Evolutionary conservation across 2,113 vertebrate species (phyloP).

Genomic region (Prionailurus viverrinus): DNA sequence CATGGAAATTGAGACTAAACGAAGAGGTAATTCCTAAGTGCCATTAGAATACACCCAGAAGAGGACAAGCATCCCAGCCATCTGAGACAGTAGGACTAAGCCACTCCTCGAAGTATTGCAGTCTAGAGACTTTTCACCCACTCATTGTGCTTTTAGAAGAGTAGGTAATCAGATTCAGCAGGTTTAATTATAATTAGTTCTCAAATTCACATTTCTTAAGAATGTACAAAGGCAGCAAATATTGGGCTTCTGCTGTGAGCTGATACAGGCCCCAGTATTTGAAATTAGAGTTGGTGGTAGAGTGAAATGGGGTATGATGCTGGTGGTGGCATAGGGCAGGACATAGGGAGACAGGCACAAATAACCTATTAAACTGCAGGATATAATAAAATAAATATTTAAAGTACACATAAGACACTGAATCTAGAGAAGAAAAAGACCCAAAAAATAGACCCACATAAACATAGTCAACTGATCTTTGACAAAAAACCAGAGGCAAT

Average conservation of each 20-base stretch:
- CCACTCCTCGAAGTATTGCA: neutral
- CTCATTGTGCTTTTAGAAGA: neutral
- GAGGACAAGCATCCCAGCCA: neutral
- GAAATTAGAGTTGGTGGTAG: neutral
- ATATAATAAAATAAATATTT: neutral
- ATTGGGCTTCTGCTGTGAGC: neutral
- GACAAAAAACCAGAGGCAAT: neutral
- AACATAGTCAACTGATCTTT: neutral
- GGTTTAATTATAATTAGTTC: neutral
- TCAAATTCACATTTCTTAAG: neutral
- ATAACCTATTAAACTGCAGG: neutral
- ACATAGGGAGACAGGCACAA: neutral
- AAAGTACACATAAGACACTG: neutral
- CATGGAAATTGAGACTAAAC: neutral
- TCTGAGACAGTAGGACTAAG: neutral
- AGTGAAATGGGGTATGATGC: neutral
- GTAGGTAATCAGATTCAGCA: neutral
- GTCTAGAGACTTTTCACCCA: neutral
- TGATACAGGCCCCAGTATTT: neutral
- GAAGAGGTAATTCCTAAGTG: neutral
- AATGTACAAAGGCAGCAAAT: conserved; percentile 22
- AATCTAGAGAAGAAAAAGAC: neutral
- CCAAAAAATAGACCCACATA: neutral
- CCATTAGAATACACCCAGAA: neutral
- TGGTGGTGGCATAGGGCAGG: neutral